Percentiles rank a stretch among this genome's conserved stretches.
These are phyloP conservation scores for Acrobasis consociella DNA, from an alignment of 2,888 invertebrate genomes.

Conservation along the genomic window DNA sequence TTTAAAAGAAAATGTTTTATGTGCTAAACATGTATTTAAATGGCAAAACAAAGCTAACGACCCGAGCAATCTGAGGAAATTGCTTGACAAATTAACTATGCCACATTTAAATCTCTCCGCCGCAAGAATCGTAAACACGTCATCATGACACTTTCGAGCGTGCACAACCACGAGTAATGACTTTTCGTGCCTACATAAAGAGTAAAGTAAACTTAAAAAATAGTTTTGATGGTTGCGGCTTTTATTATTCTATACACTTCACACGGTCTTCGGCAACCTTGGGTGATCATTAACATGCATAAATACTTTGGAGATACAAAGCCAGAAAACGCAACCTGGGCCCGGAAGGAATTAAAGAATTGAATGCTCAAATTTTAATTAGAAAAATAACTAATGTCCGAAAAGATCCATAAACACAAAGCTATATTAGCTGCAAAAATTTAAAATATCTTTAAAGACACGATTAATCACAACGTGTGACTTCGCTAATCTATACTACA, in stretches of 20 bases:
- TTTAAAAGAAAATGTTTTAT: constrained; percentile 4
- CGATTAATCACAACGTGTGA: background rate
- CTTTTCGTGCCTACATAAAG: background rate
- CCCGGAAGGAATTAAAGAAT: background rate
- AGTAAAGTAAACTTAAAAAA: background rate
- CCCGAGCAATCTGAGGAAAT: background rate
- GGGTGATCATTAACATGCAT: no score
- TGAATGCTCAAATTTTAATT: background rate
- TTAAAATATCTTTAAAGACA: background rate
- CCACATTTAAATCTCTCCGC: constrained; percentile 11
- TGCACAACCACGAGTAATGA: background rate
- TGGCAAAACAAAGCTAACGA: constrained; percentile 17
- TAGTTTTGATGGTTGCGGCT: background rate
- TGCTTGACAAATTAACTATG: constrained; percentile 9
- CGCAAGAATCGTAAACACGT: constrained; percentile 7
- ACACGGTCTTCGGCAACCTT: no score
- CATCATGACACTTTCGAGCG: background rate
- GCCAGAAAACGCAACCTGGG: no score
- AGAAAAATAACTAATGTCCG: background rate
- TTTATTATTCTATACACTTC: no score
- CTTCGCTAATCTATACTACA: constrained; percentile 7
- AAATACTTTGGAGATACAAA: no score
- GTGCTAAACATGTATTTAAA: background rate
- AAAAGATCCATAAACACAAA: background rate
- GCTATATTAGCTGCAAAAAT: background rate